Conservation (phyloP, 2,113 vertebrate species). For the Gambusia holbrooki region DNA sequence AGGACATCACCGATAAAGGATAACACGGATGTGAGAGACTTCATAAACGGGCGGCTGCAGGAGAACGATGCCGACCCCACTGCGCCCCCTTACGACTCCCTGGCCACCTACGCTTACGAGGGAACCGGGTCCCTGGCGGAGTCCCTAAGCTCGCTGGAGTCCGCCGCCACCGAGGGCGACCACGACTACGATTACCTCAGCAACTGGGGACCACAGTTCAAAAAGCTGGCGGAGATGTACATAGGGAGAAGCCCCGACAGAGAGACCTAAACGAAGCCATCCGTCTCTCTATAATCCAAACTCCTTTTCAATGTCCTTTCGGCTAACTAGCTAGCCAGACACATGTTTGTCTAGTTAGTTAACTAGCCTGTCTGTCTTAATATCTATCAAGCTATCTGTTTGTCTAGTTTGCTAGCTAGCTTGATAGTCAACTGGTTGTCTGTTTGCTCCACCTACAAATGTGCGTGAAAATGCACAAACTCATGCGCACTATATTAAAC, state of each 20-base stretch:
- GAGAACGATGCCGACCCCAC: conserved; percentile 94
- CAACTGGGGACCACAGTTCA: conserved; percentile 95
- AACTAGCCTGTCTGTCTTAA: conserved; percentile 42
- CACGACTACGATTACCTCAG: conserved; percentile 97
- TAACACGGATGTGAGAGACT: conserved; percentile 93
- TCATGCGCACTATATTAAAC: conserved; percentile 3
- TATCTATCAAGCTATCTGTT: conserved; percentile 65
- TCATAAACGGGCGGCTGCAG: conserved; percentile 92
- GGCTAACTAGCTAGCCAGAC: conserved; percentile 45
- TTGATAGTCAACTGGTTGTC: conserved; percentile 58
- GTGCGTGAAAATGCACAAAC: conserved; percentile 13
- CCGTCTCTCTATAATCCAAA: conserved; percentile 32
- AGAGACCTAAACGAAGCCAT: conserved; percentile 82
- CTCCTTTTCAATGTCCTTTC: conserved; percentile 48
- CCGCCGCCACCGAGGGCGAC: conserved; percentile 90
- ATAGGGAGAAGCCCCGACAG: conserved; percentile 92
- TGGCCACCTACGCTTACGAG: conserved; percentile 97
- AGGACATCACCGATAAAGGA: conserved; percentile 92
- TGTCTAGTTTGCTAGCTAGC: conserved; percentile 67
- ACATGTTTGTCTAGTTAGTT: conserved; percentile 47
- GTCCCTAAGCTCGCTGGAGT: conserved; percentile 95
- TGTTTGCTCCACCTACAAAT: conserved; percentile 47
- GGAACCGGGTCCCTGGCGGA: conserved; percentile 93
- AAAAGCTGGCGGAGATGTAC: conserved; percentile 97
- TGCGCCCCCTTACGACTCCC: conserved; percentile 94